A percentile compares a stretch with the other conserved stretches of the same genome.
Conservation (phyloP, 2,113 vertebrate species). For the Epinephelus cyanopodus region DNA sequence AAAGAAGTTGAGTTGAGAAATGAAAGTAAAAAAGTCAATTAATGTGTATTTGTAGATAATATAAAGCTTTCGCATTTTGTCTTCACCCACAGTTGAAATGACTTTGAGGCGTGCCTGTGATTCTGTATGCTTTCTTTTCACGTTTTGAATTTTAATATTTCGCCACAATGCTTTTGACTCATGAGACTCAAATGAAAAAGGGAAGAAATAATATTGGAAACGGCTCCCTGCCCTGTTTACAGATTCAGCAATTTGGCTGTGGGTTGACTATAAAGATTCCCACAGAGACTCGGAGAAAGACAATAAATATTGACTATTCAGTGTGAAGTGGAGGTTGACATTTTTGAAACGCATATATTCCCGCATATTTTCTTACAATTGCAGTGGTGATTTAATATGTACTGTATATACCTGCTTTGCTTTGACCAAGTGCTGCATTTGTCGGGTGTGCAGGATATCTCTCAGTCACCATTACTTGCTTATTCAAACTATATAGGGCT, state of each 20-base stretch:
- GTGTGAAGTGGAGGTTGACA: conserved; percentile 6
- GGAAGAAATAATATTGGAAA: neutral
- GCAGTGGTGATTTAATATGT: conserved; percentile 20
- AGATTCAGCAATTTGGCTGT: conserved; percentile 12
- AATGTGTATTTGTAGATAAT: conserved; percentile 63
- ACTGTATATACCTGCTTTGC: conserved; percentile 38
- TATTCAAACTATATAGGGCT: neutral
- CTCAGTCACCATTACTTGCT: neutral
- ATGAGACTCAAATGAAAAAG: neutral
- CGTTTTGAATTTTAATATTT: conserved; percentile 13
- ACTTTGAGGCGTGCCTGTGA: conserved; percentile 18
- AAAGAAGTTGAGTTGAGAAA: neutral
- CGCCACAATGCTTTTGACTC: conserved; percentile 8
- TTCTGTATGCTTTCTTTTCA: conserved; percentile 15
- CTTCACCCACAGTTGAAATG: conserved; percentile 18
- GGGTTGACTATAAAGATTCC: too few relatives aligned
- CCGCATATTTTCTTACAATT: conserved; percentile 29
- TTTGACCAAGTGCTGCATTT: conserved; percentile 24
- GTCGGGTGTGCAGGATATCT: conserved; percentile 3
- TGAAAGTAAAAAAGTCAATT: neutral
- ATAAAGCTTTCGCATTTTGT: conserved; percentile 40
- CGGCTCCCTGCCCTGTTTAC: conserved; percentile 15
- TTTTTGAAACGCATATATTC: neutral
- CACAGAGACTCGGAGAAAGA: neutral
- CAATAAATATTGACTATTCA: neutral